These are phyloP conservation scores for Galago senegalensis DNA, from an alignment of 2,797 vertebrate species.

Conservation along the genomic window DNA sequence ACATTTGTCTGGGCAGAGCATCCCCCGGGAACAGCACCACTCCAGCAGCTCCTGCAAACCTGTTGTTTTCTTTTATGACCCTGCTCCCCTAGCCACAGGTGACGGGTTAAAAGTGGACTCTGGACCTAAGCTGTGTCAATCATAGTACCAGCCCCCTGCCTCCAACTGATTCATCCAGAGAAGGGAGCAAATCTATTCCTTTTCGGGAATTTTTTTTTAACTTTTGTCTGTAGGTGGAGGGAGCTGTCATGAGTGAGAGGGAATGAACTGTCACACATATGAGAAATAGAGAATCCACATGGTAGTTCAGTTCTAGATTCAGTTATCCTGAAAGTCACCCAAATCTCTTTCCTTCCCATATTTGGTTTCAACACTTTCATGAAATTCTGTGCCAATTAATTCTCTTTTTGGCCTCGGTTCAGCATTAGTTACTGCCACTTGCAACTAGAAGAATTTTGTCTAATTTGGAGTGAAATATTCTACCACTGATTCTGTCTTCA, in stretches of 20 bases:
- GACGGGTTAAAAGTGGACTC: not conserved
- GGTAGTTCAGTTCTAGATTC: not conserved
- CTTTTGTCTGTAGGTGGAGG: not conserved
- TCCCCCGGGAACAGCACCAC: not conserved
- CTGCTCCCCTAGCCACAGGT: not conserved
- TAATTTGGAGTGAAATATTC: constrained; percentile 1
- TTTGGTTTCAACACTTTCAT: not conserved
- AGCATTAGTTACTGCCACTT: not conserved
- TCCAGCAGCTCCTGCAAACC: rapidly evolving
- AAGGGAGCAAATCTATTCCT: not conserved
- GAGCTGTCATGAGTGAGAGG: not conserved
- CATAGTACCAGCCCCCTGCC: not conserved
- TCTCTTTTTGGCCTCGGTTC: not conserved
- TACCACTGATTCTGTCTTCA: constrained; percentile 21
- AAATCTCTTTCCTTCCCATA: not conserved
- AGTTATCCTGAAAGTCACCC: not conserved
- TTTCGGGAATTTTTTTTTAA: not conserved
- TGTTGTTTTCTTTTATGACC: not conserved
- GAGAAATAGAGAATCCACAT: not conserved
- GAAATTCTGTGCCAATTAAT: not conserved
- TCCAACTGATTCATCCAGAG: not conserved
- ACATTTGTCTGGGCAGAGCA: not conserved
- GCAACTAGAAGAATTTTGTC: constrained; percentile 21
- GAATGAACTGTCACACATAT: not conserved
- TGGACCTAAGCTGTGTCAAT: not conserved